Evolutionary conservation across 2,888 invertebrate species (phyloP).

Genomic region (Ischnus inquisitorius): DNA sequence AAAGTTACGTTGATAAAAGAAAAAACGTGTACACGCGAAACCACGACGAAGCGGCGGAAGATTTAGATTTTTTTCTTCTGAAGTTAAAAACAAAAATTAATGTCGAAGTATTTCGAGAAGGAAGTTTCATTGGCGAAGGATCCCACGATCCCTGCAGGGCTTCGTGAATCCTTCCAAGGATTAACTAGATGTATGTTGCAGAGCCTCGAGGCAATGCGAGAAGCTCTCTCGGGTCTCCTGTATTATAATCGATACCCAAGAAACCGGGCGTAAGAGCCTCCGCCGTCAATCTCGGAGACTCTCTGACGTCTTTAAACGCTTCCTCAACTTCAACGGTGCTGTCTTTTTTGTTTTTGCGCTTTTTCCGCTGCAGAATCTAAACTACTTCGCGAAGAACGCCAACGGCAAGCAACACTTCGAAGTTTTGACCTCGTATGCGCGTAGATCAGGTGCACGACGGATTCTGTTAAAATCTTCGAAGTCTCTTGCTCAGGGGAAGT

Average conservation of each 20-base stretch:
- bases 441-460: neutral
- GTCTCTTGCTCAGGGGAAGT: neutral
- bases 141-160: slow-evolving; percentile 18
- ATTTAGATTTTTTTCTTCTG: neutral
- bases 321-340: slow-evolving; percentile 8
- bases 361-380: slow-evolving; percentile 14
- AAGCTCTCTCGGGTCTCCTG: slow-evolving; percentile 23
- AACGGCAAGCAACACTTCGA: slow-evolving; percentile 1
- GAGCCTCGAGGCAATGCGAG: slow-evolving; percentile 25
- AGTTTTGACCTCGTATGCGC: neutral
- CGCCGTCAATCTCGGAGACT: slow-evolving; percentile 20
- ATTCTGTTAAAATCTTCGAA: neutral
- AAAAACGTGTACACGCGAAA: neutral
- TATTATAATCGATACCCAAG: slow-evolving; percentile 35
- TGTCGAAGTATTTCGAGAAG: slow-evolving; percentile 3
- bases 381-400: slow-evolving; percentile 16
- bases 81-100: slow-evolving; percentile 1
- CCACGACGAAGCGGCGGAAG: neutral
- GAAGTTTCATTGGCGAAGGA: neutral
- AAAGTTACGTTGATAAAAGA: neutral
- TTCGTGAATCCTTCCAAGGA: slow-evolving; percentile 24
- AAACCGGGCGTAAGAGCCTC: neutral
- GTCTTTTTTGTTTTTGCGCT: neutral
- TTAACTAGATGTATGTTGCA: slow-evolving; percentile 42
- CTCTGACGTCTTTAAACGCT: neutral